Percentiles rank a stretch among this genome's conserved stretches.
phyloP scores from a whole-genome alignment of 2,113 vertebrate genomes.

The Macroglossus sobrinus region DNA sequence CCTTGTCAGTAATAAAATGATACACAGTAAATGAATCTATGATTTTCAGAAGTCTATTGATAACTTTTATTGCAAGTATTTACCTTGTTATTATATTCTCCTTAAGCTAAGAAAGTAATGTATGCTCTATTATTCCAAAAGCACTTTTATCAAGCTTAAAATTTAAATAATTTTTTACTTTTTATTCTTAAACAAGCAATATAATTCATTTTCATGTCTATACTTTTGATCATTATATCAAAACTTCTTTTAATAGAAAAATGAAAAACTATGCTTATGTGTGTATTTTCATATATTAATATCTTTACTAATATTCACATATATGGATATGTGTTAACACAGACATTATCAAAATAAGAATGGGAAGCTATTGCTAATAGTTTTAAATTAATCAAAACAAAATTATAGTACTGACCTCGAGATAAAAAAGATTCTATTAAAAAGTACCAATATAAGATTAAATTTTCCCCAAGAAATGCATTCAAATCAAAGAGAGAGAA shows the following conservation, averaged over 20 bases:
- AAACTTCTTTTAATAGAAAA: not conserved
- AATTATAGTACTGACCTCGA: not conserved
- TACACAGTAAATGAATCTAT: not conserved
- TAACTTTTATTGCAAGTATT: not conserved
- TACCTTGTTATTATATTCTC: not conserved
- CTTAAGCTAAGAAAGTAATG: not conserved
- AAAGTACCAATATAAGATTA: not conserved
- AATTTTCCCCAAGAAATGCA: not conserved
- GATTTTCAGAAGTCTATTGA: not conserved
- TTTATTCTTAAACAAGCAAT: not conserved
- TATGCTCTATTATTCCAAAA: not conserved
- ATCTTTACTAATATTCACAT: not conserved
- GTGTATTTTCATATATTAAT: not conserved
- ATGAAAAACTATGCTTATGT: not conserved
- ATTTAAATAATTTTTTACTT: not conserved
- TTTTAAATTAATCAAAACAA: constrained; percentile 17
- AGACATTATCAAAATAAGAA: not conserved
- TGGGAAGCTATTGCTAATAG: not conserved
- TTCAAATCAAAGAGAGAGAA: not conserved
- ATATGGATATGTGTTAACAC: not conserved
- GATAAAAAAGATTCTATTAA: not conserved
- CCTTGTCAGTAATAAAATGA: not conserved
- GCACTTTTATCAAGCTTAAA: not conserved
- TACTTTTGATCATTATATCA: not conserved
- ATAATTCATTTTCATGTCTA: not conserved